Evolutionary conservation across 2,113 vertebrate genomes (phyloP).

Genomic region (Sula dactylatra): DNA sequence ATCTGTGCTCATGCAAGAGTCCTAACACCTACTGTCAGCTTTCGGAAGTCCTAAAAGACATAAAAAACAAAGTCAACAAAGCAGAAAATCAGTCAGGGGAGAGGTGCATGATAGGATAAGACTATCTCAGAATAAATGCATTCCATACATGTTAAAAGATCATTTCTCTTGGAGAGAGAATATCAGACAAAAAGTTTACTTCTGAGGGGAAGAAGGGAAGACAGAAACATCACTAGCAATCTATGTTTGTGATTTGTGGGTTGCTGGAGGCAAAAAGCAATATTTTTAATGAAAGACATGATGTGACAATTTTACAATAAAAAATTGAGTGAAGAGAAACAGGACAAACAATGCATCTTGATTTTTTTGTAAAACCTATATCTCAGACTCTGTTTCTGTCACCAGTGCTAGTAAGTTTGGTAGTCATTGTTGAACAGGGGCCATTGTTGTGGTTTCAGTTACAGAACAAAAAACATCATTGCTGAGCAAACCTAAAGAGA

Average conservation of each 20-base stretch:
- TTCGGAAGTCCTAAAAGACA: neutral
- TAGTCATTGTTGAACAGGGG: neutral
- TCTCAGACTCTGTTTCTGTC: neutral
- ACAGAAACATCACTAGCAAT: neutral
- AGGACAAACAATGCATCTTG: neutral
- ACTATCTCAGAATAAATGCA: neutral
- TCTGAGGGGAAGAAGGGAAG: neutral
- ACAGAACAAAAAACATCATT: neutral
- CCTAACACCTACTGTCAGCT: neutral
- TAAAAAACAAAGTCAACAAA: neutral
- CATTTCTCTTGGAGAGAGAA: neutral
- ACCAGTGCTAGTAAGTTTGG: neutral
- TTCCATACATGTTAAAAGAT: neutral
- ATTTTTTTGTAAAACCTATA: neutral
- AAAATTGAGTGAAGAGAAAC: neutral
- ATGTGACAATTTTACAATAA: conserved; percentile 39
- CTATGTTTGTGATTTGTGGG: conserved; percentile 6
- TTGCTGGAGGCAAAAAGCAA: conserved; percentile 8
- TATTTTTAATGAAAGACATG: conserved; percentile 22
- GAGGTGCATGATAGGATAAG: neutral
- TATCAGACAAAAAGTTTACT: neutral
- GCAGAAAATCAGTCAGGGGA: neutral
- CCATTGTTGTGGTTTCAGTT: neutral
- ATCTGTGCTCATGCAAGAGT: neutral
- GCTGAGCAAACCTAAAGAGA: neutral